A percentile compares a stretch with the other conserved stretches of the same genome.
These are phyloP conservation scores for Ictalurus furcatus DNA, from an alignment of 2,113 vertebrate genomes.

Conservation along the genomic window DNA sequence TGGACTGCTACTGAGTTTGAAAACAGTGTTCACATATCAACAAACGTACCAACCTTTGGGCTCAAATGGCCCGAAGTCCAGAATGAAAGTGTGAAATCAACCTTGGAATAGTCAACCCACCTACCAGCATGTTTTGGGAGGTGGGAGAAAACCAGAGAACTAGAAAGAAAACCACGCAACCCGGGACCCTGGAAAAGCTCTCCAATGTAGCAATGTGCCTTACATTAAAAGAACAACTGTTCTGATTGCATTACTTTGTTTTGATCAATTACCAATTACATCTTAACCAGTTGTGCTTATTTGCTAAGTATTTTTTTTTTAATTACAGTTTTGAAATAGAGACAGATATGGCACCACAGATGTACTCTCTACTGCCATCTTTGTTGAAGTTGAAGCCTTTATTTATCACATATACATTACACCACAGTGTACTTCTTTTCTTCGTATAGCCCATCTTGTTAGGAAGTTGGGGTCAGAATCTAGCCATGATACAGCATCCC, in stretches of 20 bases:
- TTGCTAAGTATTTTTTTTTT: no score
- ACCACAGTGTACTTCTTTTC: no score
- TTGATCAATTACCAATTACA: no score
- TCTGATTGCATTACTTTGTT: background rate
- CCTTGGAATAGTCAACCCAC: no score
- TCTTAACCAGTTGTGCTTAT: no score
- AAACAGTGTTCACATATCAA: background rate
- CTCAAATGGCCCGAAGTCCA: background rate
- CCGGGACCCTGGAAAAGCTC: background rate
- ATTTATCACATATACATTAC: no score
- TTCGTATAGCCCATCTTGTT: no score
- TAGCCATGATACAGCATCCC: no score
- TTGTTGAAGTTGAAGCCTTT: background rate
- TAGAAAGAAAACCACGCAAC: background rate
- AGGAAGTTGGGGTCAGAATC: no score
- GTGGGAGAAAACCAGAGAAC: background rate
- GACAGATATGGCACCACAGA: background rate
- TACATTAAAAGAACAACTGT: background rate
- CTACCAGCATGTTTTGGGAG: background rate
- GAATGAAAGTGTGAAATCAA: background rate
- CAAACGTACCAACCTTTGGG: background rate
- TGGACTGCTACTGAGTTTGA: background rate
- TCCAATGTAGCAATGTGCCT: background rate
- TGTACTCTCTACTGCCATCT: background rate
- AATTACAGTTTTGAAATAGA: background rate